Percentiles rank a stretch among this genome's conserved stretches.
Evolutionary conservation across 2,797 vertebrate genomes (phyloP).

Genomic region (Helicolenus hilgendorfi): DNA sequence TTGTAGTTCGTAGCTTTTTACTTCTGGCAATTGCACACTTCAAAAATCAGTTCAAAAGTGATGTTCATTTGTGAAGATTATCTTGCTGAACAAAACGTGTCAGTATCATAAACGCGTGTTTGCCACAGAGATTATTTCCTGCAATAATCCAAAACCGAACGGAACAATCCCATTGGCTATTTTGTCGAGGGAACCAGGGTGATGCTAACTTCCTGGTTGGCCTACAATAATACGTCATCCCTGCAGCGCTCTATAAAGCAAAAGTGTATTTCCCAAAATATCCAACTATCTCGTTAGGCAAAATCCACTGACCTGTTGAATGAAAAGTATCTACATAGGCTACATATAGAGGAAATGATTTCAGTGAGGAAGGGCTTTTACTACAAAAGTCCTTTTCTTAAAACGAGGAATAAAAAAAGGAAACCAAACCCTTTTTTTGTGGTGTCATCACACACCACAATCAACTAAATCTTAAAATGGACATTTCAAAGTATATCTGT

Average conservation of each 20-base stretch:
- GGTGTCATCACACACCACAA: constrained; percentile 51
- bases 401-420: not conserved
- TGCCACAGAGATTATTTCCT: no score
- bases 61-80: no score
- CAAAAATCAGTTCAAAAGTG: no score
- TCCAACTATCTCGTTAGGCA: constrained; percentile 1
- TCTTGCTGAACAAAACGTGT: no score
- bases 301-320: constrained; percentile 35
- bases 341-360: constrained; percentile 57
- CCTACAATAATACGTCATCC: no score
- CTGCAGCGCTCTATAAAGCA: not conserved
- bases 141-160: no score
- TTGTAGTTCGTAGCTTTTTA: no score
- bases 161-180: no score
- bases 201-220: no score
- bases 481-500: constrained; percentile 82
- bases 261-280: not conserved
- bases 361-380: constrained; percentile 54
- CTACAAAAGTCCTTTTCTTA: constrained; percentile 48
- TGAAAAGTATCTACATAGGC: constrained; percentile 64
- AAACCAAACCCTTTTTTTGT: constrained; percentile 36
- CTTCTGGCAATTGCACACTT: no score
- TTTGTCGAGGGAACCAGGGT: no score
- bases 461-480: constrained; percentile 57
- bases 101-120: no score